phyloP scores from a whole-genome alignment of 2,797 vertebrate species.

The Rhadinocentrus ornatus region DNA sequence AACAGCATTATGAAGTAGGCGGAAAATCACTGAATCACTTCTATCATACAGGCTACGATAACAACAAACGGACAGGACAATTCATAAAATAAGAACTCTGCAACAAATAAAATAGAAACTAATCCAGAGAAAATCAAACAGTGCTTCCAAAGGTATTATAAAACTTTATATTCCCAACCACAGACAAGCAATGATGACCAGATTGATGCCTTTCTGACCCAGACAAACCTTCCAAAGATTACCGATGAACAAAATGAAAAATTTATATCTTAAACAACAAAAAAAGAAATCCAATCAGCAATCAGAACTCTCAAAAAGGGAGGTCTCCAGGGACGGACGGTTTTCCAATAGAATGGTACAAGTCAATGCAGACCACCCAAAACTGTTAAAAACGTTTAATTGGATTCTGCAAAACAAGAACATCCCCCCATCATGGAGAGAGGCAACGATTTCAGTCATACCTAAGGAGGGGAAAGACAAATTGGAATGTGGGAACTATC shows the following conservation, averaged over 20 bases:
- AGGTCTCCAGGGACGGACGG: too few relatives aligned
- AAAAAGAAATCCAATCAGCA: too few relatives aligned
- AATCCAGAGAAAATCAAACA: slow-evolving; percentile 21
- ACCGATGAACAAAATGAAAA: slow-evolving; percentile 15
- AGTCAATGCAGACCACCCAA: too few relatives aligned
- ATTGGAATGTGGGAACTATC: too few relatives aligned
- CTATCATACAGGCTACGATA: slow-evolving; percentile 33
- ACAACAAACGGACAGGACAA: slow-evolving; percentile 32
- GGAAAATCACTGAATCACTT: slow-evolving; percentile 29
- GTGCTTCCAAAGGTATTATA: slow-evolving; percentile 24
- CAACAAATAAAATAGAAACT: slow-evolving; percentile 18
- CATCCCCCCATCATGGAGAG: too few relatives aligned
- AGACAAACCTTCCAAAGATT: slow-evolving; percentile 4
- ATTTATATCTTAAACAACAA: too few relatives aligned
- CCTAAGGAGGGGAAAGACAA: too few relatives aligned
- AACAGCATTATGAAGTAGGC: not conserved
- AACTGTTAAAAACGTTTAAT: too few relatives aligned
- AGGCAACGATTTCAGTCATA: too few relatives aligned
- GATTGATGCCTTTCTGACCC: not conserved
- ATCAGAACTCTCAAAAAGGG: too few relatives aligned
- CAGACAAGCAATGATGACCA: not conserved
- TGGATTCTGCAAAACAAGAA: too few relatives aligned
- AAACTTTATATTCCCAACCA: slow-evolving; percentile 1
- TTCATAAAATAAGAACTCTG: slow-evolving; percentile 21
- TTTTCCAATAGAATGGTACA: too few relatives aligned